Evolutionary conservation across 2,797 vertebrate genomes (phyloP), one percentile per base, ranked within the genome.

Genomic region (Lithobates sylvaticus): DNA sequence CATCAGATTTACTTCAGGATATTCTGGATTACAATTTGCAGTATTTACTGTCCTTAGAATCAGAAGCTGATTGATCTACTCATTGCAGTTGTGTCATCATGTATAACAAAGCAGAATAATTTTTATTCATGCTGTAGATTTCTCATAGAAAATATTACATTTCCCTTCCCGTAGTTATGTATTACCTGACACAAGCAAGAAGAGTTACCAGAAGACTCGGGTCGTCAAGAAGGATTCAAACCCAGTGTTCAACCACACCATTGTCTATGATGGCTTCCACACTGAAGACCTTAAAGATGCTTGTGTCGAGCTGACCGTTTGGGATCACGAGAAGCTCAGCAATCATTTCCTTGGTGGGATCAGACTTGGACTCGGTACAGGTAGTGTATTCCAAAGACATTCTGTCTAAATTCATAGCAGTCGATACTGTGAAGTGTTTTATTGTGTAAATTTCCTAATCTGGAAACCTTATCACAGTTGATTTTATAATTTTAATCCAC

Each of bases 131-230:
- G 50, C 15, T 18, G 16, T 54, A 54, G 16, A 54, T 54, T 16
- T 16, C 50, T 54, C 50, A 54, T 16, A 5, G 50, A 2, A 44
- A 39, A 32, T 21, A n/a, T 36, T 10, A n/a, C 1, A 5, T 4
- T 10, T 44, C 21, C 42, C 47, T 36, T n/a, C 15, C 36, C 76
- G 10, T 21, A 94, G 93, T 90, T 93, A 94, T 3, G 92, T 94
- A 80, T 92, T 94, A 76, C 93, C 93, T 70, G 93, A 94, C 88
- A 93, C 93, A 73, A 94, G 93, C 80, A 93, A 94, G 89, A 94
- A 93, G 89, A 94, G 93, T 67, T 93, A 93, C 78, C 93, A 94
- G 18, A 94, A 93, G 88, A 94, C 93, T 13, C 86, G 93, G 58
- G 87, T 93, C 39, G 89, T 93, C 78, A 94, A 94, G 72, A 91